phyloP scores from a whole-genome alignment of 2,888 invertebrate genomes.

The Escarpia spicata region DNA sequence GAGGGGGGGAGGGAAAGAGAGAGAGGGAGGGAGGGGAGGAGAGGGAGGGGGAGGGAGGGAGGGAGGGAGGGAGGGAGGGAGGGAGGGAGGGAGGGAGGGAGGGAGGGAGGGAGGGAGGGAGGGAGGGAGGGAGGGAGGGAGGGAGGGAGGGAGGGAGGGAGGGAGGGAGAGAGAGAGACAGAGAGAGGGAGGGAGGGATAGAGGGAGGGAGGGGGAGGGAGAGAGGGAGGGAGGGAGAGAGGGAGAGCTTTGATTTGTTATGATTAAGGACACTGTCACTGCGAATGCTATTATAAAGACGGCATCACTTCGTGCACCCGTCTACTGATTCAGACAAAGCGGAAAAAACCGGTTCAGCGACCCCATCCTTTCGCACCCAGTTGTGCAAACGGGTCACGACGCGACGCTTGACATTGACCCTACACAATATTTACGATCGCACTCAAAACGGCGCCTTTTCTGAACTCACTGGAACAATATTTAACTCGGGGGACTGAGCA shows the following conservation, averaged over 20 bases:
- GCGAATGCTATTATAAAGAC: background rate
- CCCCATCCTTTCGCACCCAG: background rate
- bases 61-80: conserved; percentile 14
- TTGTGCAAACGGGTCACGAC: background rate
- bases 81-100: background rate
- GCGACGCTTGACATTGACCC: background rate
- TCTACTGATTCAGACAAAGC: background rate
- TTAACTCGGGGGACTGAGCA: background rate
- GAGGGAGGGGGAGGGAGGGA: background rate
- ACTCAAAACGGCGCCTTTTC: background rate
- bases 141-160: background rate
- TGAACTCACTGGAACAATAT: background rate
- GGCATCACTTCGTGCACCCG: background rate
- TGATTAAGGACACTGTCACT: background rate
- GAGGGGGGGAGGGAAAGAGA: background rate
- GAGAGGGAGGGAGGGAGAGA: conserved; percentile 21
- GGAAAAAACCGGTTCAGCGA: background rate
- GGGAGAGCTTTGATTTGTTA: background rate
- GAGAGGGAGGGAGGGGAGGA: background rate
- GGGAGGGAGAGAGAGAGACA: background rate
- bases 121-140: background rate
- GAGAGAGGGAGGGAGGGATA: no score
- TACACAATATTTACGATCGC: background rate
- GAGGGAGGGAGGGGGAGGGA: background rate
- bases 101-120: background rate